phyloP scores from a whole-genome alignment of 2,888 invertebrate genomes.

The Piscicola geometra region DNA sequence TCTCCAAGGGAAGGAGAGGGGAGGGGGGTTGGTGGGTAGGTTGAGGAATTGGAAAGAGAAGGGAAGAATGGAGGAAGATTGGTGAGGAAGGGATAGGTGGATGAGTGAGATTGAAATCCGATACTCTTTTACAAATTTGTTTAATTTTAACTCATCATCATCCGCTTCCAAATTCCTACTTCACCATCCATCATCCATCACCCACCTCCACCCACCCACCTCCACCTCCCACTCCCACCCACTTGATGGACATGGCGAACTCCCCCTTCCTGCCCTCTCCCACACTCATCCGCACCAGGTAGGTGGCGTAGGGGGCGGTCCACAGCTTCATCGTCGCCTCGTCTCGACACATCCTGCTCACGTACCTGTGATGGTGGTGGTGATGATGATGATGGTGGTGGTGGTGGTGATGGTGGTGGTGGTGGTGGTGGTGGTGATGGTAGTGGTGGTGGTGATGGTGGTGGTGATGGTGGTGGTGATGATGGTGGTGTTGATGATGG shows the following conservation, averaged over 20 bases:
- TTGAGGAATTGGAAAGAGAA: too few species aligned
- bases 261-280: conserved; percentile 23
- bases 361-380: conserved; percentile 8
- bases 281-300: conserved; percentile 27
- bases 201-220: background rate
- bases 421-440: too few species aligned
- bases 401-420: too few species aligned
- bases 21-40: too few species aligned
- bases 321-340: conserved; percentile 12
- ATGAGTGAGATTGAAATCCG: too few species aligned
- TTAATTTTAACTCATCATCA: background rate
- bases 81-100: too few species aligned
- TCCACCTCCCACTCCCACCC: background rate
- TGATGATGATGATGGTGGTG: background rate
- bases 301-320: conserved; percentile 2
- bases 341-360: conserved; percentile 23
- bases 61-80: too few species aligned
- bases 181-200: background rate
- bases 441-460: too few species aligned
- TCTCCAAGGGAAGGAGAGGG: too few species aligned
- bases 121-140: background rate
- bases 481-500: too few species aligned
- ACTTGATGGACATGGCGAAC: conserved; percentile 26
- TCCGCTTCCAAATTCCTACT: background rate
- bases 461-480: too few species aligned